phyloP scores from a whole-genome alignment of 2,888 invertebrate species.

The Osedax fenrisi region DNA sequence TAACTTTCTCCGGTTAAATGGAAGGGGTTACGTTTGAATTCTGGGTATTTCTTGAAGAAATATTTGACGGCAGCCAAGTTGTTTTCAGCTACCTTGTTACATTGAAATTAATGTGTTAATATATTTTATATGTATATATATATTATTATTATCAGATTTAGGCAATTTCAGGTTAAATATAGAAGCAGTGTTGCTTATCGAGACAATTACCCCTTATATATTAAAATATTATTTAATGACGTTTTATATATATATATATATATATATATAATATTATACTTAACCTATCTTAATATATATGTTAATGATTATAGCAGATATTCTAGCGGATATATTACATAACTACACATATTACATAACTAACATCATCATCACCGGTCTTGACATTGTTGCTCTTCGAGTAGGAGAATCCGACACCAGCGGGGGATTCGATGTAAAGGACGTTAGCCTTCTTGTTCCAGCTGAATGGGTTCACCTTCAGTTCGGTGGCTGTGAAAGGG shows the following conservation, averaged over 20 bases:
- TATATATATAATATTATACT: too few species aligned
- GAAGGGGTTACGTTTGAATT: constrained; percentile 49
- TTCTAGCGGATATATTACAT: background rate
- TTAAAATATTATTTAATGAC: too few species aligned
- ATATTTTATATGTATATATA: too few species aligned
- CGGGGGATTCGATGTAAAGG: constrained; percentile 53
- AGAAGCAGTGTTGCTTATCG: too few species aligned
- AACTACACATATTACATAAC: background rate
- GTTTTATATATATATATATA: too few species aligned
- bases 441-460: constrained; percentile 52
- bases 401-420: constrained; percentile 54
- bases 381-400: constrained; percentile 49
- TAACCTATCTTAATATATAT: too few species aligned
- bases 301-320: background rate
- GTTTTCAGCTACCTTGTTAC: constrained; percentile 50
- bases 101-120: too few species aligned
- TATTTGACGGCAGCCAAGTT: constrained; percentile 52
- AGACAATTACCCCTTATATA: too few species aligned
- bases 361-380: constrained; percentile 47
- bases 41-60: constrained; percentile 52
- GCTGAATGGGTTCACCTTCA: constrained; percentile 40
- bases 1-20: constrained; percentile 54
- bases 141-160: too few species aligned
- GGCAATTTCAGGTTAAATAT: too few species aligned
- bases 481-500: constrained; percentile 5